These are phyloP conservation scores for Adelosebastes latens DNA, from an alignment of 2,797 vertebrate species.

Conservation along the genomic window DNA sequence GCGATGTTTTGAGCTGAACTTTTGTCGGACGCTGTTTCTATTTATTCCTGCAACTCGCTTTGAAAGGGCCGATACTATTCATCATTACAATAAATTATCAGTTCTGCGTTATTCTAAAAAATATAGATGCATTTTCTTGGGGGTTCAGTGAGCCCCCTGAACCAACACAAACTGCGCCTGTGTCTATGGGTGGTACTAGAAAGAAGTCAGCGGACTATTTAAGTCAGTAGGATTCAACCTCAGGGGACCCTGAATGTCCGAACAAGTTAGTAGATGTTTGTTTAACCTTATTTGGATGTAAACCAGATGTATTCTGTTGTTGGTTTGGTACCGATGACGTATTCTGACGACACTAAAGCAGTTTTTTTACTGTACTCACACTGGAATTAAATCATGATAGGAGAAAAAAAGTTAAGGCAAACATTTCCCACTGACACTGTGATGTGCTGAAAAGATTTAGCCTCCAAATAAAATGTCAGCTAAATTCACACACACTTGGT, in stretches of 20 bases:
- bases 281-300: slow-evolving; percentile 10
- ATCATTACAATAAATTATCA: no score
- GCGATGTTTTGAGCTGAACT: no score
- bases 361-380: not conserved
- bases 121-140: no score
- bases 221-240: not conserved
- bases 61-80: no score
- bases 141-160: no score
- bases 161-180: no score
- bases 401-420: not conserved
- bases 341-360: not conserved
- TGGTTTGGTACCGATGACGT: not conserved
- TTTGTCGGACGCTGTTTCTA: no score
- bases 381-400: not conserved
- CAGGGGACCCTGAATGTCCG: not conserved
- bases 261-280: not conserved
- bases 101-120: no score
- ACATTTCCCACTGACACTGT: not conserved
- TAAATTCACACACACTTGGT: not conserved
- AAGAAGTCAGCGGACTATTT: not conserved
- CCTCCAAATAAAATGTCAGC: slow-evolving; percentile 9
- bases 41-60: no score
- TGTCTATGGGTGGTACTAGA: not conserved
- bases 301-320: not conserved
- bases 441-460: not conserved